Evolutionary conservation across 2,113 vertebrate genomes (phyloP).

Genomic region (Chaenocephalus aceratus): DNA sequence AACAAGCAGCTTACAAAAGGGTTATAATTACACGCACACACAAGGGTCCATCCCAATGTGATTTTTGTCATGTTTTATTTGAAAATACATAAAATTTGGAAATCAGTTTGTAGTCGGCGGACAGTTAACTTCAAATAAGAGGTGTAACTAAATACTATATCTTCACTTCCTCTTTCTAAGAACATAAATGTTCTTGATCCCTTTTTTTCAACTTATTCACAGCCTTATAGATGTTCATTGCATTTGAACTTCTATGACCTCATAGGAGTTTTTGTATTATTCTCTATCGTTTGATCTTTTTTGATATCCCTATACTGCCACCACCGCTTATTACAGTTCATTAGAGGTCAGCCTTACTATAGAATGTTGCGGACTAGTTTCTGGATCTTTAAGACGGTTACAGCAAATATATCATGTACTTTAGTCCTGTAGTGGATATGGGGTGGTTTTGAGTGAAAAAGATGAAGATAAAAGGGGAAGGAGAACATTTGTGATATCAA

Average conservation of each 20-base stretch:
- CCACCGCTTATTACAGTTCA: background rate
- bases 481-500: background rate
- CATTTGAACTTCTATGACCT: background rate
- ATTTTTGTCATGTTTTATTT: background rate
- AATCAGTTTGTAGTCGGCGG: background rate
- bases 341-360: background rate
- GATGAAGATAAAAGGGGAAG: background rate
- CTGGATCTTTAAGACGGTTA: background rate
- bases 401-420: background rate
- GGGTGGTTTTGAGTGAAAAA: background rate
- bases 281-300: background rate
- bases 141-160: background rate
- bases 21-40: background rate
- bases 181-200: background rate
- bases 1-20: background rate
- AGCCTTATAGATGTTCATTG: background rate
- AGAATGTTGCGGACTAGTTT: background rate
- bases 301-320: background rate
- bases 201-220: background rate
- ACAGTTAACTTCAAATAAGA: background rate
- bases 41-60: background rate
- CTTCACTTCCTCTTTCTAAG: constrained; percentile 20
- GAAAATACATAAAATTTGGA: background rate
- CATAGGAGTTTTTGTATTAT: background rate
- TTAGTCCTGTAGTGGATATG: background rate